These are phyloP conservation scores for Thymelicus sylvestris DNA, from an alignment of 2,888 invertebrate genomes.

Conservation along the genomic window DNA sequence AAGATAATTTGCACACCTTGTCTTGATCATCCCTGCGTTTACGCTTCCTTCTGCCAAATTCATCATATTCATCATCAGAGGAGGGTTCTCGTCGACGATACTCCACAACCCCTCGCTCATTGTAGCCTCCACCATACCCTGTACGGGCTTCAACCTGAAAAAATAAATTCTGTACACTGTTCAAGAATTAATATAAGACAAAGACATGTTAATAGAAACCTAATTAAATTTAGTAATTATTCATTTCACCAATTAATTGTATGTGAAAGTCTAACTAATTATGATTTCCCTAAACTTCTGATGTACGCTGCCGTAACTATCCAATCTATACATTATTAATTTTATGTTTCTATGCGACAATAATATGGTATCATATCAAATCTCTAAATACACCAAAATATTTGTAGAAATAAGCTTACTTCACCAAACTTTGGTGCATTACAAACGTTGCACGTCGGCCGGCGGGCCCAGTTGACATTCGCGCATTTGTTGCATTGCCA, in stretches of 20 bases:
- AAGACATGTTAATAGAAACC: background rate
- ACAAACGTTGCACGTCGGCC: constrained; percentile 98
- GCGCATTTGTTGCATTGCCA: constrained; percentile 99
- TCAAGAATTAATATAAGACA: background rate
- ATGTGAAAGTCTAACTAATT: background rate
- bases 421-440: constrained; percentile 99
- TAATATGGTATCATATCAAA: background rate
- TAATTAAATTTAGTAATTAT: background rate
- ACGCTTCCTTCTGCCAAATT: constrained; percentile 90
- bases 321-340: background rate
- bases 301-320: background rate
- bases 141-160: constrained; percentile 88
- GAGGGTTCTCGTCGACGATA: constrained; percentile 95
- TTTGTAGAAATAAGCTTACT: constrained; percentile 82
- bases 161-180: background rate
- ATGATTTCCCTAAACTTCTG: background rate
- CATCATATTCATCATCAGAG: constrained; percentile 98
- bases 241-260: background rate
- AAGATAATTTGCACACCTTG: constrained; percentile 52
- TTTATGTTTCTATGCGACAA: background rate
- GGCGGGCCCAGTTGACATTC: constrained; percentile 99
- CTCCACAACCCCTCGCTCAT: constrained; percentile 98
- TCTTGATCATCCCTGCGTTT: constrained; percentile 64
- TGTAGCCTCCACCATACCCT: constrained; percentile 95
- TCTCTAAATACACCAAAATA: background rate